These are phyloP conservation scores for Anguilla obscura DNA, from an alignment of 2,797 vertebrate species.

Conservation along the genomic window DNA sequence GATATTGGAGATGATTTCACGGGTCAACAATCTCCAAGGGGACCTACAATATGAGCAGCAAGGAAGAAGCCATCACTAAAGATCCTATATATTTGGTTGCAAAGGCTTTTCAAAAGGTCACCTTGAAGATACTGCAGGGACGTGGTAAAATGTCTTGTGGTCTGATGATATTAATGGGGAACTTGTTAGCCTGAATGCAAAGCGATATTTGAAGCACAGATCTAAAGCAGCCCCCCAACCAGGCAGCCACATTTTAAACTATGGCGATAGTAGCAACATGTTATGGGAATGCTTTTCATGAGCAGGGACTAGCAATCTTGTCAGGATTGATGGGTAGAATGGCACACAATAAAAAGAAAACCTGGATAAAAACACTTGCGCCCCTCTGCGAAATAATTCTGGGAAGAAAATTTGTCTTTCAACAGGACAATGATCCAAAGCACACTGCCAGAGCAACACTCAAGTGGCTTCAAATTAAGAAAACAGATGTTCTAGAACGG, in stretches of 20 bases:
- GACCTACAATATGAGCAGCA: not conserved
- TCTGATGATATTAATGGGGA: not conserved
- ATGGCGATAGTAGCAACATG: not conserved
- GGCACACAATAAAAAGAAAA: not conserved
- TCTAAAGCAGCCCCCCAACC: not conserved
- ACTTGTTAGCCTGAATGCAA: not conserved
- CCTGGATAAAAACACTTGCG: not conserved
- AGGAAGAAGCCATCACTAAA: not conserved
- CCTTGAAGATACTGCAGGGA: not conserved
- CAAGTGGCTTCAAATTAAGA: not conserved
- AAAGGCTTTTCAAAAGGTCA: constrained; percentile 1
- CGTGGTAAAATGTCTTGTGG: not conserved
- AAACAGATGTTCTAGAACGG: not conserved
- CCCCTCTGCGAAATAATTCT: constrained; percentile 8
- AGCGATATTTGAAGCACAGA: not conserved
- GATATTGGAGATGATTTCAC: not conserved
- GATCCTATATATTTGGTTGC: not conserved
- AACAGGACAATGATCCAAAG: not conserved
- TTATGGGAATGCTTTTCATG: not conserved
- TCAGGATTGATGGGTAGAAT: not conserved
- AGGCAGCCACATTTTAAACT: not conserved
- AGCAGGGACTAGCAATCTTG: not conserved
- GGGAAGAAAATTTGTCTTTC: not conserved
- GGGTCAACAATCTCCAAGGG: not conserved
- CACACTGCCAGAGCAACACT: not conserved